Conservation (phyloP, 2,888 invertebrate species). For the Drosophila meridiana region DNA sequence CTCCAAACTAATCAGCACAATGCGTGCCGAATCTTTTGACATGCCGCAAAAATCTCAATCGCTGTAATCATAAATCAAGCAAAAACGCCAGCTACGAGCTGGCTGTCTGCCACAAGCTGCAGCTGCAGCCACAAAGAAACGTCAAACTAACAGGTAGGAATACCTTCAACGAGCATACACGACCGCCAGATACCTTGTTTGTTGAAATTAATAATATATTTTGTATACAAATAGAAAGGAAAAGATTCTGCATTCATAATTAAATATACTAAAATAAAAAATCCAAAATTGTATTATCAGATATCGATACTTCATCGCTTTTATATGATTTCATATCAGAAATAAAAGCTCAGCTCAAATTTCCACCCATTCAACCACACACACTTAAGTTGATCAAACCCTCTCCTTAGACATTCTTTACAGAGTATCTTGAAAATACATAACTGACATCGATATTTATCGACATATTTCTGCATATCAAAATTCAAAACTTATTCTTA, state of each 20-base stretch:
- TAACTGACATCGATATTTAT: too few relatives aligned
- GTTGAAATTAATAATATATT: too few relatives aligned
- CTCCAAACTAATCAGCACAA: slow-evolving; percentile 59
- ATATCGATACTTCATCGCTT: neutral
- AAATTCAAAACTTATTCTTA: too few relatives aligned
- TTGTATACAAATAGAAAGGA: neutral
- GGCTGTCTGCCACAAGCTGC: slow-evolving; percentile 31
- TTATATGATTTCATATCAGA: too few relatives aligned
- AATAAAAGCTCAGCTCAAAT: too few relatives aligned
- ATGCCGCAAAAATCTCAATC: slow-evolving; percentile 59
- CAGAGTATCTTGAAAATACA: too few relatives aligned
- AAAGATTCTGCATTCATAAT: neutral
- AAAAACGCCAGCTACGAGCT: slow-evolving; percentile 50
- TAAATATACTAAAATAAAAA: neutral
- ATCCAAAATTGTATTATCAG: too few relatives aligned
- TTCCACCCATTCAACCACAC: too few relatives aligned
- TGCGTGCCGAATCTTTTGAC: slow-evolving; percentile 74
- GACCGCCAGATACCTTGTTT: neutral
- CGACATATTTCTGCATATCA: too few relatives aligned
- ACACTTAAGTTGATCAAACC: too few relatives aligned
- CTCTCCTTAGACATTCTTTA: too few relatives aligned
- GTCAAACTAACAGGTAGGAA: slow-evolving; percentile 12
- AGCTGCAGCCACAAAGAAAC: slow-evolving; percentile 45
- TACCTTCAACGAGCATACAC: neutral
- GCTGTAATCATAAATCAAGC: slow-evolving; percentile 75